These are phyloP conservation scores for Rachycentron canadum DNA, from an alignment of 2,797 vertebrate genomes.

Conservation along the genomic window DNA sequence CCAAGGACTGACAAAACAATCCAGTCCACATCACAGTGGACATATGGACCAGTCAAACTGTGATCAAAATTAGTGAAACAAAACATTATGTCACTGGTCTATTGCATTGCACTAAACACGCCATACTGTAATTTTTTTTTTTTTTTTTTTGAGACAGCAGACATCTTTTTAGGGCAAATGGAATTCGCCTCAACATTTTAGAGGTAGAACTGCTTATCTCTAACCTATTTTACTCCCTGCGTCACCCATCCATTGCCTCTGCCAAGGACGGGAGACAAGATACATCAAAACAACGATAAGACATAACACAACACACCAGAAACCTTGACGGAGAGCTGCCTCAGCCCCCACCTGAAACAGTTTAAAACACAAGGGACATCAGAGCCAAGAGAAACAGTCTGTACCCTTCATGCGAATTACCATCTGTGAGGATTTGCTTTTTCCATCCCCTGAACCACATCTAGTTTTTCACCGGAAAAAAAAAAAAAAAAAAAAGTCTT, in stretches of 20 bases:
- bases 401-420: neutral
- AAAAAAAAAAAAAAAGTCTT: neutral
- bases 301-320: neutral
- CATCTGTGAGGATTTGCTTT: neutral
- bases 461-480: neutral
- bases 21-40: neutral
- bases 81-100: neutral
- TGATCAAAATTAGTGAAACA: slow-evolving; percentile 23
- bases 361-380: neutral
- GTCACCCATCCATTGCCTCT: neutral
- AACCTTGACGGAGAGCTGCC: neutral
- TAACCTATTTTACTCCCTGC: neutral
- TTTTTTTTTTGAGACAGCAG: neutral
- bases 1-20: neutral
- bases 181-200: neutral
- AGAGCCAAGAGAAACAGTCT: neutral
- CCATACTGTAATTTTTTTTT: neutral
- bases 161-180: neutral
- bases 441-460: neutral
- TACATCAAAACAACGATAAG: neutral
- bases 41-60: neutral
- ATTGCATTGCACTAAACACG: no score
- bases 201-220: neutral
- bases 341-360: neutral
- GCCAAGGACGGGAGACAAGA: neutral